Conservation (phyloP, 2,888 invertebrate genomes). For the Apamea sordens region DNA sequence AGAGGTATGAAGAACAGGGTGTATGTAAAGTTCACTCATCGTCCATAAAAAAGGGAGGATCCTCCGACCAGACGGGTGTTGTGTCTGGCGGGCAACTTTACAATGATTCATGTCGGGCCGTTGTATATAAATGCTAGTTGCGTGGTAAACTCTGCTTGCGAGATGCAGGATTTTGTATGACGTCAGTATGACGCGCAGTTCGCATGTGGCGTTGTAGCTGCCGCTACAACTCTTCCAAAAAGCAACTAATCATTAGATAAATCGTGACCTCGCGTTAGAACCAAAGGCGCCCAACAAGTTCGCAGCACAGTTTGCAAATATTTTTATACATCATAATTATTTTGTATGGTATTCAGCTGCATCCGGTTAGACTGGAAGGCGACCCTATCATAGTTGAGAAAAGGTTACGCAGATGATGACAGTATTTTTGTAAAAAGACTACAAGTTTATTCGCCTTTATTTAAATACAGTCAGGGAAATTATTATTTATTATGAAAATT, state of each 20-base stretch:
- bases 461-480: neutral
- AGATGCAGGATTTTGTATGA: too few species aligned
- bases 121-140: too few species aligned
- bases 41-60: too few species aligned
- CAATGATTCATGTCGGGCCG: too few species aligned
- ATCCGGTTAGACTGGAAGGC: neutral
- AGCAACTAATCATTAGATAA: neutral
- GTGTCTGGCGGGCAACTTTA: too few species aligned
- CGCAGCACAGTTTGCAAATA: neutral
- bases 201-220: too few species aligned
- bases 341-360: neutral
- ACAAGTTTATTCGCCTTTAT: neutral
- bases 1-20: too few species aligned
- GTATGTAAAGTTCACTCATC: too few species aligned
- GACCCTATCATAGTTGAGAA: neutral
- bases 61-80: too few species aligned
- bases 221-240: neutral
- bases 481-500: neutral
- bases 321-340: neutral
- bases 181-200: too few species aligned
- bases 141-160: too few species aligned
- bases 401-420: neutral
- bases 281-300: too few species aligned
- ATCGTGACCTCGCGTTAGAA: neutral
- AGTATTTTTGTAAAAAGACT: neutral